These are phyloP conservation scores for Zophobas morio DNA, from an alignment of 1,140 invertebrate species.

Conservation along the genomic window DNA sequence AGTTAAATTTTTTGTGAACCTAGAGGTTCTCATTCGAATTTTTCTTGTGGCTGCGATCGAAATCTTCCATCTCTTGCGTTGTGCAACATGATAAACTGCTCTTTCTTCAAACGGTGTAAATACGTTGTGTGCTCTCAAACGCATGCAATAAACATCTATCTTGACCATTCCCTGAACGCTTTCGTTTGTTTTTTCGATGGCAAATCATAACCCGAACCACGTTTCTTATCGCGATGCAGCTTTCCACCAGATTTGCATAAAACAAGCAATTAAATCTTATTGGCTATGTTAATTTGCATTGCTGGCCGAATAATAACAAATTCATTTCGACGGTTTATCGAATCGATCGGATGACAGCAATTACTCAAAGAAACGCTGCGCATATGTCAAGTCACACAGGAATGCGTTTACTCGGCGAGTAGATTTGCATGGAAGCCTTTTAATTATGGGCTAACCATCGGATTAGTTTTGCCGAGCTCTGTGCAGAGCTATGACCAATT, in stretches of 20 bases:
- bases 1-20: too few relatives aligned
- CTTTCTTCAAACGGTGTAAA: conserved; percentile 9
- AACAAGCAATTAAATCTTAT: conserved; percentile 41
- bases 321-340: conserved; percentile 12
- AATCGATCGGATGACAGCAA: conserved; percentile 1
- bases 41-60: too few relatives aligned
- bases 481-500: conserved; percentile 5
- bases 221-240: conserved; percentile 35
- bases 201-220: conserved; percentile 29
- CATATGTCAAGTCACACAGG: neutral
- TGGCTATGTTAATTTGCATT: conserved; percentile 40
- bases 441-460: neutral
- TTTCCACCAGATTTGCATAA: conserved; percentile 34
- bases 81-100: conserved; percentile 22
- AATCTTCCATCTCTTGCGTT: neutral
- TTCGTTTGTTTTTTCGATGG: conserved; percentile 13
- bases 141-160: conserved; percentile 31
- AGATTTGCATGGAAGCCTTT: conserved; percentile 7
- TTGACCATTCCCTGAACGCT: conserved; percentile 19
- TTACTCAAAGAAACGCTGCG: neutral
- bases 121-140: conserved; percentile 21
- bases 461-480: neutral
- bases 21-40: too few relatives aligned
- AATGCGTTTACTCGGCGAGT: neutral
- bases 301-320: conserved; percentile 14